A percentile compares a stretch with the other conserved stretches of the same genome.
These are phyloP conservation scores for Pelodytes ibericus DNA, from an alignment of 2,797 vertebrate species.

Conservation along the genomic window DNA sequence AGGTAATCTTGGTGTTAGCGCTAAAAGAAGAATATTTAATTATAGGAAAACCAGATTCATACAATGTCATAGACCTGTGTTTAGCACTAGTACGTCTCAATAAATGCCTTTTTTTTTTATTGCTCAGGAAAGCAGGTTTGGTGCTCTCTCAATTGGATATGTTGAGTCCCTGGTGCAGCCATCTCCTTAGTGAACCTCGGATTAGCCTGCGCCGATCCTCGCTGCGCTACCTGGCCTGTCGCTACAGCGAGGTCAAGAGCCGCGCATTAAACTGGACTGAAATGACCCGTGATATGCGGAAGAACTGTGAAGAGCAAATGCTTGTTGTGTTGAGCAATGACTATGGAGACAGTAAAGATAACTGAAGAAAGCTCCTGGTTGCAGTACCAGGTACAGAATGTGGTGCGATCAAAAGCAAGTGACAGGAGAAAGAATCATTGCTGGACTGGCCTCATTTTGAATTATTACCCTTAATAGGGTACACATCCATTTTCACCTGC, in stretches of 20 bases:
- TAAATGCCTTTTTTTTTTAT: slow-evolving; percentile 6
- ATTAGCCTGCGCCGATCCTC: slow-evolving; percentile 89
- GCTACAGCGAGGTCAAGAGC: slow-evolving; percentile 94
- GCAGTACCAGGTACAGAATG: slow-evolving; percentile 20
- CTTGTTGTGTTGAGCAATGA: slow-evolving; percentile 94
- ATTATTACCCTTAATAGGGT: slow-evolving; percentile 7
- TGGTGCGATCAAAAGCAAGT: neutral
- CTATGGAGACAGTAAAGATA: slow-evolving; percentile 92
- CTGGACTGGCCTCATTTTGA: slow-evolving; percentile 4
- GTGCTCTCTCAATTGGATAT: slow-evolving; percentile 93
- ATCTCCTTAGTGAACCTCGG: slow-evolving; percentile 93
- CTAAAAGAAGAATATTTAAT: too few species aligned
- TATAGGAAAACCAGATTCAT: too few species aligned
- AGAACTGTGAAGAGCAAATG: slow-evolving; percentile 93
- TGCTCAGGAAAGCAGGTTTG: slow-evolving; percentile 89
- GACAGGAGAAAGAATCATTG: slow-evolving; percentile 7
- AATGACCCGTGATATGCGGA: slow-evolving; percentile 89
- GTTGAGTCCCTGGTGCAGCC: slow-evolving; percentile 89
- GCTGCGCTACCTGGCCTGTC: slow-evolving; percentile 91
- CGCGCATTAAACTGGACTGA: slow-evolving; percentile 91
- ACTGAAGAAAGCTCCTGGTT: slow-evolving; percentile 62
- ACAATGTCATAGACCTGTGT: too few species aligned
- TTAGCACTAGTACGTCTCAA: too few species aligned
- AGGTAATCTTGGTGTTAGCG: too few species aligned
- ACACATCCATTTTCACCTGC: neutral